Base-by-base conservation (phyloP, 1,140 invertebrate species). In the Temnothorax nylanderi region DNA sequence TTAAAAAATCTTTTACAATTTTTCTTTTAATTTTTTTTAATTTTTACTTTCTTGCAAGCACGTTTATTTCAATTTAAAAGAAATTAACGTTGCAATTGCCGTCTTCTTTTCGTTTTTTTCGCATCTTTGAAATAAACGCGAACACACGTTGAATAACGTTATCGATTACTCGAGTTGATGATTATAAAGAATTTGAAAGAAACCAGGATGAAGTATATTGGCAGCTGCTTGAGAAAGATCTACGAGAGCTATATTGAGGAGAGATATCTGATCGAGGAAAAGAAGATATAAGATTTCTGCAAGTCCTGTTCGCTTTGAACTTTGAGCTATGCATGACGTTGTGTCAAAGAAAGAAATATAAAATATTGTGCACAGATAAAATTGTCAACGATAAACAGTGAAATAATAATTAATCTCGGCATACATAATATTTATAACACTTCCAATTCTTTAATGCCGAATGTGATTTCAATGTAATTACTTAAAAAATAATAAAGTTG, bases 121-220 rank as follows among this genome's bases (percentile, higher is more conserved):
- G 47, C 75, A 81, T 51, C 34, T 60, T 64, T 18, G 56, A 49
- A 60, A 67, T 34, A 56, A 88, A 87, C 11, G 21, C n/a, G 2
- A 69, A 44, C 44, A 21, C 41, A 16, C 56, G 47, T 75, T 49
- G 44, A 60, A 65, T 51, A 6, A 8, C 34, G 18, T 56, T 78
- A 86, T 86, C 87, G 58, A 89, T 88, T 74, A 34, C 32, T 72
- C 34, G 21, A 54, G 88, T 89, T 60, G 41, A 26, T 47, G 49
- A 78, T 88, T 58, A 88, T 16, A 32, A 69, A 47, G n/a, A 34
- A 77, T 71, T 26, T 37, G 34, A 77, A 13, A 76, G 47, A 13
- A 51, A 71, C 60, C 34, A 26, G 16, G 56, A 62, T 26, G 13
- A 44, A 62, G 21, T 49, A 26, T n/a, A 69, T 37, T n/a, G 7